Evolutionary conservation across 2,113 vertebrate genomes (phyloP), one percentile per base, ranked within the genome.

Genomic region (Boulengeromyrus knoepffleri): DNA sequence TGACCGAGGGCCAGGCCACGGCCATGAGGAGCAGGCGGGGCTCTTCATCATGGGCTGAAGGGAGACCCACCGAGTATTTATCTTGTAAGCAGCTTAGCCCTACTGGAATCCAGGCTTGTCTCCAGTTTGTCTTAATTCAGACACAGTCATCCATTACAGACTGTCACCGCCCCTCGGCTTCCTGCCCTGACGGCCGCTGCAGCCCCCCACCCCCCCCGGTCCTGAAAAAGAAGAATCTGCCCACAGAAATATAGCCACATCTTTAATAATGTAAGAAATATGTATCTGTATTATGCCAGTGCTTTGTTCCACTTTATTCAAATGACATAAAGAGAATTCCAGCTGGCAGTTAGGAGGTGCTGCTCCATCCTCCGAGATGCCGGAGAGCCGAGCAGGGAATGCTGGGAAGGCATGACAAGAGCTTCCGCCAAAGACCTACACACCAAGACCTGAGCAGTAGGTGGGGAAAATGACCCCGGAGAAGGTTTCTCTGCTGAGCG

Each of bases 121-220:
- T 95, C 89, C 90, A 93, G 92, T 95, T 96, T 96, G 94, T 95
- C 94, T 95, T 92, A 90, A 83, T 91, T 95, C 94, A 94, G 94
- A 92, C 94, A 85, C 87, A 93, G 92, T 86, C 42, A 92, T 96
- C 94, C 92, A 94, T 96, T 95, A 94, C 93, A 95, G 93, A 91
- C 92, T 95, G 94, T 95, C 95, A 93, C 85, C 45, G 88, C 85
- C 88, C 62, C 0, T 0, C 88, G 13, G 80, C 45, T 91, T 92
- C 91, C 88, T 12, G 24, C 49, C 92, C 94, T 94, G 87, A 85
- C 47, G 47, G 88, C 90, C 9, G 47, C 88, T 90, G 88, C 58
- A n/a, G 89, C 70, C 70, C 13, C 58, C 7, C 0, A 1, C 13
- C 77, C 70, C 85, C 42, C 42, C 77, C 50, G 89, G 36, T 52